Conservation (phyloP, 2,113 vertebrate genomes). For the Leucopternis melanops region DNA sequence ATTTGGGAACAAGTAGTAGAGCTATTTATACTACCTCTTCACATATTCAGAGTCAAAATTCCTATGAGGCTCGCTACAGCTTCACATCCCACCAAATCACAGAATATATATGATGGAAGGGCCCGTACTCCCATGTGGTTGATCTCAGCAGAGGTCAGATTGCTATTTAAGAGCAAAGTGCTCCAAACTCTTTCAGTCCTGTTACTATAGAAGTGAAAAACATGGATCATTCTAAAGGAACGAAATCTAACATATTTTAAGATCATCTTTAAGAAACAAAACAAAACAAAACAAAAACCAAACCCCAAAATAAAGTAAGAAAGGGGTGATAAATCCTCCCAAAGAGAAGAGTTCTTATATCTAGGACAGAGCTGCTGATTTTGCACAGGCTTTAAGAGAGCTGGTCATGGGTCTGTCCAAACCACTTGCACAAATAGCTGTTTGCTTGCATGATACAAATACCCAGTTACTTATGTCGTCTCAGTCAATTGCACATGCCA, state of each 20-base stretch:
- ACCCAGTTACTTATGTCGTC: background rate
- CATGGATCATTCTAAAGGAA: background rate
- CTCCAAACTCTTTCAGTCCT: background rate
- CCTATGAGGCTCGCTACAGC: background rate
- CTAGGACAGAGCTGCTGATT: background rate
- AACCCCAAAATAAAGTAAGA: background rate
- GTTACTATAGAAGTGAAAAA: background rate
- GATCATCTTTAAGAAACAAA: background rate
- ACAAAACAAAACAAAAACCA: too few relatives aligned
- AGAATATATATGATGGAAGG: background rate
- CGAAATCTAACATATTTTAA: background rate
- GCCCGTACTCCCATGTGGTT: rapidly evolving
- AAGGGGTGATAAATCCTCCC: background rate
- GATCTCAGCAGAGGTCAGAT: background rate
- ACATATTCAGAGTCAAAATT: background rate
- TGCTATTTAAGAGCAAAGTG: background rate
- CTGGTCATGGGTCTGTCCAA: background rate
- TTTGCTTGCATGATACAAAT: background rate
- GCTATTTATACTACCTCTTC: background rate
- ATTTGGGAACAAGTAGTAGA: background rate
- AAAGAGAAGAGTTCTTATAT: background rate
- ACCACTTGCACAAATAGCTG: background rate
- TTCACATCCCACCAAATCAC: background rate
- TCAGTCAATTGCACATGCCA: background rate
- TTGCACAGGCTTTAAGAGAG: background rate